Evolutionary conservation across 2,888 invertebrate species (phyloP).

Genomic region (Aplocera efformata): DNA sequence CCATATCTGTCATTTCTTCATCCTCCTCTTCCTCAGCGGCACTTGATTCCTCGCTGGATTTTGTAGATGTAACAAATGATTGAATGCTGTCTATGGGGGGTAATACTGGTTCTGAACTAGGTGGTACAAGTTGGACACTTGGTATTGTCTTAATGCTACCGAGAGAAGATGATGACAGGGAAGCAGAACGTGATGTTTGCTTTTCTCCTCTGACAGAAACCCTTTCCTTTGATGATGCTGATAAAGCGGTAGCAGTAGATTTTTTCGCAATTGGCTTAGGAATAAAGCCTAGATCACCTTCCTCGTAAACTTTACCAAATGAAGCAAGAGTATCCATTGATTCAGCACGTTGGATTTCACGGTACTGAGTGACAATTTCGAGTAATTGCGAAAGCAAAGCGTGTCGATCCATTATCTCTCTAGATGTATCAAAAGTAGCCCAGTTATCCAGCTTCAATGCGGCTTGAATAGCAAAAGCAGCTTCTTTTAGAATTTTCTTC

Average conservation of each 20-base stretch:
- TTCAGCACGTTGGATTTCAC: constrained; percentile 58
- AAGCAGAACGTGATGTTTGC: constrained; percentile 26
- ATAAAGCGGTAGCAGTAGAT: constrained; percentile 30
- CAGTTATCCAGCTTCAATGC: constrained; percentile 76
- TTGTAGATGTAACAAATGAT: constrained; percentile 59
- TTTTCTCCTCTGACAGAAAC: constrained; percentile 36
- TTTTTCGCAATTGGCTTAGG: constrained; percentile 67
- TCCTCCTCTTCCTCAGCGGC: constrained; percentile 37
- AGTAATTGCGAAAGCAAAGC: constrained; percentile 79
- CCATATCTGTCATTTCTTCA: constrained; percentile 39
- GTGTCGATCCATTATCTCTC: constrained; percentile 69
- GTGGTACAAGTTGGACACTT: constrained; percentile 52
- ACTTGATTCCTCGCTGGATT: constrained; percentile 39
- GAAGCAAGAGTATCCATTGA: constrained; percentile 72
- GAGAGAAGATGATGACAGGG: constrained; percentile 42
- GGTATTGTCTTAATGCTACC: constrained; percentile 63
- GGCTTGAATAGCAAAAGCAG: constrained; percentile 81
- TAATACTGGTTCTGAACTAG: constrained; percentile 34
- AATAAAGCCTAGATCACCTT: constrained; percentile 84
- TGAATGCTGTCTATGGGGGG: constrained; percentile 53
- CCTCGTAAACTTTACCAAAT: constrained; percentile 77
- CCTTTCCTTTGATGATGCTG: constrained; percentile 36
- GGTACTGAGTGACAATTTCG: constrained; percentile 68
- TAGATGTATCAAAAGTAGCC: constrained; percentile 50
- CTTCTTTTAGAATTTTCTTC: constrained; percentile 80